A percentile compares a stretch with the other conserved stretches of the same genome.
phyloP scores from a whole-genome alignment of 2,888 invertebrate genomes.

The Dryococelus australis region DNA sequence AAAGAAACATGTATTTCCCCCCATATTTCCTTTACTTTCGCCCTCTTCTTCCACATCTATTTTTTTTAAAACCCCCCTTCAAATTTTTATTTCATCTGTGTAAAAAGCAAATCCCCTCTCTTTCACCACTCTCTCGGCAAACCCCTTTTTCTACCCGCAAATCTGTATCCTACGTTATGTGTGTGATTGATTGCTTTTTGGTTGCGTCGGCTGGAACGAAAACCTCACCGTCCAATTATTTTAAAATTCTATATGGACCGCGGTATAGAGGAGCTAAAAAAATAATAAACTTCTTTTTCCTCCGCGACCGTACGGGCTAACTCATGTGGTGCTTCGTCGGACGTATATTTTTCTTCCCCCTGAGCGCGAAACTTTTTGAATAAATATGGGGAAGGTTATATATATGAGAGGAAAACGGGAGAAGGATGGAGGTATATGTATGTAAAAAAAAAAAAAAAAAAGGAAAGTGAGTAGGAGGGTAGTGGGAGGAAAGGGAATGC shows the following conservation, averaged over 20 bases:
- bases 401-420: background rate
- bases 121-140: background rate
- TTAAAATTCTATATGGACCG: conserved; percentile 10
- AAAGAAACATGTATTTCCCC: background rate
- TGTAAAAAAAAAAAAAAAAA: background rate
- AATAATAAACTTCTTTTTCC: background rate
- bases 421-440: background rate
- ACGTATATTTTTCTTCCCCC: background rate
- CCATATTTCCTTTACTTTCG: background rate
- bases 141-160: conserved; percentile 3
- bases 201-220: background rate
- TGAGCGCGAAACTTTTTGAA: conserved; percentile 28
- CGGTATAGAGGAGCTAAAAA: background rate
- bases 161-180: background rate
- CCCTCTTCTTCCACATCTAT: background rate
- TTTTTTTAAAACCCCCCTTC: background rate
- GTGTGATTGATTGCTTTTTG: conserved; percentile 11
- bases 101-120: conserved; percentile 1
- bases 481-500: background rate
- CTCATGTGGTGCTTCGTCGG: conserved; percentile 28
- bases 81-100: conserved; percentile 6
- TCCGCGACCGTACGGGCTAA: background rate
- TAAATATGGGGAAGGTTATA: conserved; percentile 25
- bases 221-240: conserved; percentile 9
- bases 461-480: background rate